A percentile compares a stretch with the other conserved stretches of the same genome.
Conservation (phyloP, 2,888 invertebrate genomes). For the Epirrita christyi region DNA sequence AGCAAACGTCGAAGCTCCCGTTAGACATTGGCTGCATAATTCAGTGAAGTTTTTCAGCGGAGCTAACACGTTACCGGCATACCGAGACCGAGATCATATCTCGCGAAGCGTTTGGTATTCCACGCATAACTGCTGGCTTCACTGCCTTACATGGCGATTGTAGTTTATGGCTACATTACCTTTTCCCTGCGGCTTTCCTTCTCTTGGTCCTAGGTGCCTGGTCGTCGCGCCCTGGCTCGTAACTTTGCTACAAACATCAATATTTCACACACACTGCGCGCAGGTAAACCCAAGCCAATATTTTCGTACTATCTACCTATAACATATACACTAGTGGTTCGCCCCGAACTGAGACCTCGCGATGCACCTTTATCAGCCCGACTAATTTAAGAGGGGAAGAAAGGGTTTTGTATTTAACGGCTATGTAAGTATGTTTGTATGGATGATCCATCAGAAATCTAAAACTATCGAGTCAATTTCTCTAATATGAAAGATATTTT, state of each 20-base stretch:
- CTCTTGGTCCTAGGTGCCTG: not conserved
- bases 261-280: not conserved
- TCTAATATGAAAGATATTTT: too few relatives aligned
- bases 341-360: too few relatives aligned
- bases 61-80: slow-evolving; percentile 20
- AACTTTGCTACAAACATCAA: not conserved
- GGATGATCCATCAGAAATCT: too few relatives aligned
- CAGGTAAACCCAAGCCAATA: too few relatives aligned
- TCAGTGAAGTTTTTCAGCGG: slow-evolving; percentile 25
- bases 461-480: too few relatives aligned
- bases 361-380: too few relatives aligned
- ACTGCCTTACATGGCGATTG: slow-evolving; percentile 17
- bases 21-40: slow-evolving; percentile 26
- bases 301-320: too few relatives aligned
- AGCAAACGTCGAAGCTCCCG: slow-evolving; percentile 12
- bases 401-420: too few relatives aligned
- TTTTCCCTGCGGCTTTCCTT: not conserved
- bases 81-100: slow-evolving; percentile 30
- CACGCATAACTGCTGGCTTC: slow-evolving; percentile 17
- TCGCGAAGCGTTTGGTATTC: slow-evolving; percentile 27
- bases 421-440: too few relatives aligned
- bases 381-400: too few relatives aligned
- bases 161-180: slow-evolving; percentile 20
- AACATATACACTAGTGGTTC: too few relatives aligned
- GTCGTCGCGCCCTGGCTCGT: not conserved